Evolutionary conservation across 2,797 vertebrate genomes (phyloP).

Genomic region (Pseudotriccus pelzelni): DNA sequence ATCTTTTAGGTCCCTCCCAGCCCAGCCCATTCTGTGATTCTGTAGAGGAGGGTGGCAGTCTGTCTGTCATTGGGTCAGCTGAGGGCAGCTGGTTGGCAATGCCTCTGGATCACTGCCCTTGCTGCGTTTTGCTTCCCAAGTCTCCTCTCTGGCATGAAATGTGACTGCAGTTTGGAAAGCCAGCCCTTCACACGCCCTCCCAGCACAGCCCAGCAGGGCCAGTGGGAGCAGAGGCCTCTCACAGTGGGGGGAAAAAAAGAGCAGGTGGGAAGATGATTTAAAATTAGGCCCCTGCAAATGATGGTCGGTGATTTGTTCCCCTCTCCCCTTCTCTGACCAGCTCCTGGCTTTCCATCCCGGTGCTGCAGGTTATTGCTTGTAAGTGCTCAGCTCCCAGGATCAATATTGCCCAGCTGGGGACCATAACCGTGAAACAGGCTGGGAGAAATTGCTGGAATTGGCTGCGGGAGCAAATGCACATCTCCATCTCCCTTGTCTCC

Average conservation of each 20-base stretch:
- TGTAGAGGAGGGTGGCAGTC: neutral
- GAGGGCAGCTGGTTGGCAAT: neutral
- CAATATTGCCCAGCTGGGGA: constrained; percentile 20
- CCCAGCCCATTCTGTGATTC: neutral
- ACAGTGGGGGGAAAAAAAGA: neutral
- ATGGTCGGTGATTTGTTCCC: neutral
- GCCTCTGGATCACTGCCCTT: neutral
- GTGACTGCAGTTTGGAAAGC: neutral
- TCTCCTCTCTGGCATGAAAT: neutral
- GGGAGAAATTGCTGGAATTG: neutral
- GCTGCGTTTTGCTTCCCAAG: neutral
- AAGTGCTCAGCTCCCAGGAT: neutral
- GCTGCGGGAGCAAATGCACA: neutral
- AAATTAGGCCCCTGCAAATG: neutral
- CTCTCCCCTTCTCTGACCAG: neutral
- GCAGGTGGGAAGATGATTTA: neutral
- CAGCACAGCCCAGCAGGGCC: neutral
- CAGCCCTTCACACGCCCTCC: neutral
- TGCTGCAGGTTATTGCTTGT: neutral
- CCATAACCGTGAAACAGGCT: neutral
- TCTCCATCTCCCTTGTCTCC: neutral
- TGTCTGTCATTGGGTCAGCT: neutral
- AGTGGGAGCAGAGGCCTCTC: neutral
- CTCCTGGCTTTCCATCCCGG: neutral
- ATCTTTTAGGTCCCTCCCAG: neutral